Percentiles rank a stretch among this genome's conserved stretches.
These are phyloP conservation scores for Pungitius pungitius DNA, from an alignment of 2,113 vertebrate genomes.

Conservation along the genomic window DNA sequence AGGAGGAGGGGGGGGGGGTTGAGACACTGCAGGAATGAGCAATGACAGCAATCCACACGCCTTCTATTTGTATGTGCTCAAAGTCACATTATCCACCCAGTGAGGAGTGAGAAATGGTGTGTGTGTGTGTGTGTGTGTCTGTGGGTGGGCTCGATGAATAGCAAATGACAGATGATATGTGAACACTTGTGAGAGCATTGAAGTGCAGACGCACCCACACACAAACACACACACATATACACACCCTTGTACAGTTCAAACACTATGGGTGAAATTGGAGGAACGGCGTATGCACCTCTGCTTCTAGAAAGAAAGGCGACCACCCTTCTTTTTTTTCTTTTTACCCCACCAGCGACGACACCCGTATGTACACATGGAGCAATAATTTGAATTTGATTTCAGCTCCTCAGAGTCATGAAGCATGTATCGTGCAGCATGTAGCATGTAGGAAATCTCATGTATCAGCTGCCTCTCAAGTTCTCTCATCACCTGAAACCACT, in stretches of 20 bases:
- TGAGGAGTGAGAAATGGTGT: conserved; percentile 37
- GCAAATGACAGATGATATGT: conserved; percentile 41
- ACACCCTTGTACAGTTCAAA: not conserved
- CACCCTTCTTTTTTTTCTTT: not conserved
- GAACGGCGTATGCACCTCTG: not conserved
- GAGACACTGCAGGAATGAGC: conserved; percentile 38
- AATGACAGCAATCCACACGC: conserved; percentile 50
- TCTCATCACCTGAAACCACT: no score
- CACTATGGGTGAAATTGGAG: not conserved
- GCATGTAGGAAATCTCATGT: not conserved
- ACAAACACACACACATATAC: not conserved
- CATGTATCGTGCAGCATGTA: no score
- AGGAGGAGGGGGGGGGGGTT: no score
- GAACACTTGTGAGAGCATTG: conserved; percentile 21
- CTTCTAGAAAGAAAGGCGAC: not conserved
- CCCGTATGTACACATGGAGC: not conserved
- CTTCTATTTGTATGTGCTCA: conserved; percentile 40
- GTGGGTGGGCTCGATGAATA: conserved; percentile 38
- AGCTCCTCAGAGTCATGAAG: not conserved
- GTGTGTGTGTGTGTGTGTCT: conserved; percentile 5
- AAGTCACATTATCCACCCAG: conserved; percentile 47
- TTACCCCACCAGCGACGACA: not conserved
- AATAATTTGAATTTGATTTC: not conserved
- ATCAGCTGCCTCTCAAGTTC: not conserved
- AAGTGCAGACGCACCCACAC: not conserved